phyloP scores from a whole-genome alignment of 2,888 invertebrate genomes.

The Fragum whitleyi region DNA sequence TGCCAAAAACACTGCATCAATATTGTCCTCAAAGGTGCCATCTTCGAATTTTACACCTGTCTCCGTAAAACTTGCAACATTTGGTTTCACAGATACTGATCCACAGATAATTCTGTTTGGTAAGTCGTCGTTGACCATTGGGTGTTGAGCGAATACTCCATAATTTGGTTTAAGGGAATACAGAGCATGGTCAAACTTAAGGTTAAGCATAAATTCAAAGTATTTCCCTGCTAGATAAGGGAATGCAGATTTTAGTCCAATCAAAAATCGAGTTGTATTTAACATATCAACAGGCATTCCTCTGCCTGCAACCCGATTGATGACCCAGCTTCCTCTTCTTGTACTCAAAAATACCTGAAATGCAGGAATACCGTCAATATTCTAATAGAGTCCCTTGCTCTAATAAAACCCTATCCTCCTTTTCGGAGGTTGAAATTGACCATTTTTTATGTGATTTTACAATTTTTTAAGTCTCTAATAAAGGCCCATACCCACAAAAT shows the following conservation, averaged over 20 bases:
- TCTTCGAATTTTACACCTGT: constrained; percentile 81
- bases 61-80: constrained; percentile 76
- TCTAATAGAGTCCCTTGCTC: too few species aligned
- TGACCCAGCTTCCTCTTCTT: constrained; percentile 85
- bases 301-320: constrained; percentile 79
- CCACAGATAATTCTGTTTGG: constrained; percentile 84
- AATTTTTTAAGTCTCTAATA: too few species aligned
- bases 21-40: constrained; percentile 78
- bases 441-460: too few species aligned
- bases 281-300: constrained; percentile 80
- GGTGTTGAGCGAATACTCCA: constrained; percentile 75
- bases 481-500: too few species aligned
- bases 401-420: too few species aligned
- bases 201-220: constrained; percentile 68
- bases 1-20: constrained; percentile 83
- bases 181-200: constrained; percentile 81
- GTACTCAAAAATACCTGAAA: constrained; percentile 85
- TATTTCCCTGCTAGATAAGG: constrained; percentile 36
- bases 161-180: constrained; percentile 85
- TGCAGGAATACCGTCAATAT: background rate
- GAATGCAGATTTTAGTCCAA: background rate
- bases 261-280: constrained; percentile 47
- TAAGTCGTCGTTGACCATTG: constrained; percentile 85
- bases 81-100: constrained; percentile 81
- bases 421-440: too few species aligned